Base-by-base conservation (phyloP, 2,797 vertebrate genomes). In the Saxicola maurus region DNA sequence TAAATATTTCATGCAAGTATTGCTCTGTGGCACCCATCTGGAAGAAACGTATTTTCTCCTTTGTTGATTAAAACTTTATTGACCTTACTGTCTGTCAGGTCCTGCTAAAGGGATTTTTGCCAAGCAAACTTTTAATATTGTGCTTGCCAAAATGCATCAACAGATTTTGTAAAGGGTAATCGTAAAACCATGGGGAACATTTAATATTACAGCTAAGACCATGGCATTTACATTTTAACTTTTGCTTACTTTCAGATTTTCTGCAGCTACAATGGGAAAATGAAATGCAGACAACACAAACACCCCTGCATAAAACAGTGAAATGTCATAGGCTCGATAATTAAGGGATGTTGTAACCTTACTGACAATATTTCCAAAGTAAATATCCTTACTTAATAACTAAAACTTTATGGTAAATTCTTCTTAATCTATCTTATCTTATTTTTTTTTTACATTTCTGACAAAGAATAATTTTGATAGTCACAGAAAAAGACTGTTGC, bases 11-110 rank as follows among this genome's bases (percentile, higher is more conserved):
- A 85, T 82, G 35, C 48, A 77, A 80, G 40, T 66, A 82, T 88
- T 93, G 48, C 93, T 92, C 72, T 52, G 66, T 71, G 76, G 91
- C 85, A 91, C 91, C 89, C 94, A 95, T 94, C 85, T 94, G 94
- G 93, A 93, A 87, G 74, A 93, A 93, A 61, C 12, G 59, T 59
- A 89, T 94, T 95, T 90, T 92, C 76, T 90, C 68, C 38, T 90
- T 90, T 48, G 12, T 87, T 93, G 91, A 95, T 96, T 94, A 96
- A 96, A 96, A 93, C 79, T 94, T 89, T 96, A 93, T 95, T 96
- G 95, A 96, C 94, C 94, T 94, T 95, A 88, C 92, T 95, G 86
- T 92, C 75, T 96, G 94, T 91, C 91, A 96, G 83, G 43, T 92
- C 91, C 78, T 88, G 46, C 92, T 93, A 83, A 89, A 64, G 91